Evolutionary conservation across 2,797 vertebrate genomes (phyloP), one percentile per base, ranked within the genome.

Genomic region (Chelmon rostratus): DNA sequence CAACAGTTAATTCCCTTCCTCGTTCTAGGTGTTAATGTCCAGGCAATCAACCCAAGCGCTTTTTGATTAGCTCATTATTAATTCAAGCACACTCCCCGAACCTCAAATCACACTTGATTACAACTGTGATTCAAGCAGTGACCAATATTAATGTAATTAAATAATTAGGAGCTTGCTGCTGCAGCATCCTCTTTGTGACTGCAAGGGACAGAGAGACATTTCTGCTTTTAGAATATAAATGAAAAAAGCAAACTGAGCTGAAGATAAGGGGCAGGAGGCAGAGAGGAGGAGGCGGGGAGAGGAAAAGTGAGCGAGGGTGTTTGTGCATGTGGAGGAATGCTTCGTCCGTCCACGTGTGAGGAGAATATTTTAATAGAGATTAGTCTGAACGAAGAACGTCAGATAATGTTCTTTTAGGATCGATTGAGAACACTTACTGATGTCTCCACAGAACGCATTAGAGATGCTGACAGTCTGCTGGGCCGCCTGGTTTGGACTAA

Each of bases 51-150:
- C 86, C 79, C 85, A 87, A 94, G 92, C 95, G 92, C 83, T 88
- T 94, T 91, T 93, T 93, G 89, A 95, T 94, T 92, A 91, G 90
- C 87, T 94, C 91, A 94, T 95, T 92, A 94, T 92, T 95, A 94
- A 94, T 94, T 92, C 92, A 94, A 93, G 88, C 89, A 90, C 90
- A 90, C 79, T 88, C 88, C 80, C 61, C 38, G 88, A 91, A 93
- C 87, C 86, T 92, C 86, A 91, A 94, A 95, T 94, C 92, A 88
- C 90, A 91, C 91, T 93, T 94, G 95, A 94, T 94, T 94, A 93
- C 89, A 86, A 86, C 79, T 68, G 83, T 78, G 88, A 91, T 90
- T 93, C 92, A 89, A 85, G 91, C 89, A 83, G 93, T 93, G 94
- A 91, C 92, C 92, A 90, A 86, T 91, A 93, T 93, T 92, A 87